phyloP scores from a whole-genome alignment of 2,888 invertebrate genomes.

The Drosophila paracracens region DNA sequence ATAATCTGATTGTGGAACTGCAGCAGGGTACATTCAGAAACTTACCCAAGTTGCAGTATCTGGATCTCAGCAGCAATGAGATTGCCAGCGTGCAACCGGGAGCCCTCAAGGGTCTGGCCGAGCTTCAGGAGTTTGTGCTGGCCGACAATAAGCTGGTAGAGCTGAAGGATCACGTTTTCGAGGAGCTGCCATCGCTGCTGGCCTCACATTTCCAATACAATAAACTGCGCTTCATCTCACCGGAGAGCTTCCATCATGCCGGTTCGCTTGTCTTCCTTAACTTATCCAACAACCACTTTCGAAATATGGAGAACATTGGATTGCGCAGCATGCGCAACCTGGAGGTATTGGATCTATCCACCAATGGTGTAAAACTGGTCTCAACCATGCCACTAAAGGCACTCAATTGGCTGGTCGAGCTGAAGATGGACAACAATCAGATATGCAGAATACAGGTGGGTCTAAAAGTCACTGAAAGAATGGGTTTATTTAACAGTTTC shows the following conservation, averaged over 20 bases:
- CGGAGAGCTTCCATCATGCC: slow-evolving; percentile 91
- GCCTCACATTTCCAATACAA: slow-evolving; percentile 92
- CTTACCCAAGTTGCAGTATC: slow-evolving; percentile 89
- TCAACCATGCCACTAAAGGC: slow-evolving; percentile 89
- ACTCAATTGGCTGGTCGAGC: slow-evolving; percentile 94
- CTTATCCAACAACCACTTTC: slow-evolving; percentile 92
- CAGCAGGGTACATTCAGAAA: slow-evolving; percentile 90
- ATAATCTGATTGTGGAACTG: slow-evolving; percentile 90
- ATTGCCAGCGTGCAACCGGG: slow-evolving; percentile 90
- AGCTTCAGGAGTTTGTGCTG: slow-evolving; percentile 89
- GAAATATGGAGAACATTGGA: slow-evolving; percentile 90
- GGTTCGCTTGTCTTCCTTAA: slow-evolving; percentile 93
- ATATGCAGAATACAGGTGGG: slow-evolving; percentile 90
- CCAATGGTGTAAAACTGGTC: slow-evolving; percentile 90
- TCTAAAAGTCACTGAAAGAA: not conserved
- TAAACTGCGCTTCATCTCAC: slow-evolving; percentile 89
- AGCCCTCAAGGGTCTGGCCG: slow-evolving; percentile 89
- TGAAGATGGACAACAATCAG: slow-evolving; percentile 93
- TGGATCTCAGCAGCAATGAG: slow-evolving; percentile 93
- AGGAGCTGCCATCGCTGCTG: slow-evolving; percentile 88
- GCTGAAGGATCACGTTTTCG: slow-evolving; percentile 91
- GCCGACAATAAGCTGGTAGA: slow-evolving; percentile 91
- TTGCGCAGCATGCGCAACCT: slow-evolving; percentile 90
- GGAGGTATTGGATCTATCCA: slow-evolving; percentile 94
- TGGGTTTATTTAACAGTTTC: not conserved